Percentiles rank a stretch among this genome's conserved stretches.
phyloP scores from a whole-genome alignment of 92 coral and sea anemone genomes.

The Phenganax marumi region DNA sequence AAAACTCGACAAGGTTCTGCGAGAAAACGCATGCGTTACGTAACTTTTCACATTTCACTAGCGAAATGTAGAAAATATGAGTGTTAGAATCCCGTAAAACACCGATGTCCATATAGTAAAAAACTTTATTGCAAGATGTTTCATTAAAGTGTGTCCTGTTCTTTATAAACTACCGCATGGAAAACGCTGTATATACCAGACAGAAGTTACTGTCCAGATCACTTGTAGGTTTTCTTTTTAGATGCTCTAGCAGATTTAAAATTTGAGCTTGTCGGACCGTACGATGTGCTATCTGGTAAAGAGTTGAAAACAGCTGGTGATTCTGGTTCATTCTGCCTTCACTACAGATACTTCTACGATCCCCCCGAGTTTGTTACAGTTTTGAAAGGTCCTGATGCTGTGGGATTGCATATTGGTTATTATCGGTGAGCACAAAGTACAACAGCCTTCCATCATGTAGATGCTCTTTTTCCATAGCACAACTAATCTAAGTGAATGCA shows the following conservation, averaged over 20 bases:
- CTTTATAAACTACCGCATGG: neutral
- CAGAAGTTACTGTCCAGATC: neutral
- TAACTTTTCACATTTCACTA: too few relatives aligned
- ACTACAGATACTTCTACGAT: conserved; percentile 90
- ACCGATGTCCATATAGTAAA: too few relatives aligned
- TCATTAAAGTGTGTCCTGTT: too few relatives aligned
- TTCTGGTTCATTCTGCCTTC: conserved; percentile 69
- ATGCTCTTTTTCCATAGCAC: too few relatives aligned
- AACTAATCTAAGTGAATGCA: too few relatives aligned
- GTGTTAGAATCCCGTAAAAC: too few relatives aligned
- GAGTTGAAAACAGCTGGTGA: conserved; percentile 55
- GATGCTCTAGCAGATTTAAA: conserved; percentile 72
- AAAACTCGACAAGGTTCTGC: too few relatives aligned
- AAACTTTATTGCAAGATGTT: too few relatives aligned
- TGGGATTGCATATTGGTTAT: conserved; percentile 90
- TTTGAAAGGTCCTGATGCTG: conserved; percentile 65
- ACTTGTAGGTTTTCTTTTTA: conserved; percentile 13
- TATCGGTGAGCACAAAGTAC: conserved; percentile 64
- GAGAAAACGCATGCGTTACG: too few relatives aligned
- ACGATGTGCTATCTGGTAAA: conserved; percentile 69
- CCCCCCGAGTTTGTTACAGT: conserved; percentile 98
- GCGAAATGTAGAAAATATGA: too few relatives aligned
- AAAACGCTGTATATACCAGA: neutral
- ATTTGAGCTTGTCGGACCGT: conserved; percentile 87
- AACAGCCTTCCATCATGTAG: too few relatives aligned